Base-by-base conservation (phyloP, 2,888 invertebrate genomes). In the Coecobrya sp. region DNA sequence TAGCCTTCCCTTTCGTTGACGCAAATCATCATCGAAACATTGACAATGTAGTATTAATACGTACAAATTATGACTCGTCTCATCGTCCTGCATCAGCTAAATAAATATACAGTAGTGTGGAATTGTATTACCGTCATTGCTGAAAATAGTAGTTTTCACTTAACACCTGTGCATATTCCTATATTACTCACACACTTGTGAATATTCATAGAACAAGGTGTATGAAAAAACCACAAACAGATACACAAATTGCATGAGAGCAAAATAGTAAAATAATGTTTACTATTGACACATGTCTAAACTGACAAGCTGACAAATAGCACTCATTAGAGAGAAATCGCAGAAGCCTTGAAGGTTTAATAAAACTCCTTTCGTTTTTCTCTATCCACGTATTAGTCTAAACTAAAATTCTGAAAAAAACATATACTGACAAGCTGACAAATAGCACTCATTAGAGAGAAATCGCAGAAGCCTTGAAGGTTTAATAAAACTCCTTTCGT, bases 151-250 rank as follows among this genome's bases (percentile, higher is more conserved):
- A n/a, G 42, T 30, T 73, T 73, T 73, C 70, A n/a, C 70, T 73
- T 73, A 73, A 73, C 70, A 73, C 70, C 70, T 73, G 70, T 73
- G n/a, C 22, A 73, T 73, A 73, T 73, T 42, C 42, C 0, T 36
- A 10, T 19, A 42, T 36, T n/a, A 55, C 13, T 4, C 10, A 49
- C 19, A 55, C 55, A 5, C 55, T 4, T 19, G 4, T 55, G 55
- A 19, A 19, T 55, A 55, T 16, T 5, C 19, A 55, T 16, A 55
- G 7, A 55, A 19, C 55, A 55, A n/a, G 49, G 62, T 62, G 62
- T 30, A n/a, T 36, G n/a, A 13, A 73, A n/a, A 73, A 73, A 42
- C 73, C 73, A 73, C 73, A 36, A 73, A 73, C 73, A 73, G 68
- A 68, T 27, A 10, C 27, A 13, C 27, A 13, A 19, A 19, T 22